A percentile compares a stretch with the other conserved stretches of the same genome.
These are phyloP conservation scores for Diglossa brunneiventris DNA, from an alignment of 2,113 vertebrate genomes.

Conservation along the genomic window DNA sequence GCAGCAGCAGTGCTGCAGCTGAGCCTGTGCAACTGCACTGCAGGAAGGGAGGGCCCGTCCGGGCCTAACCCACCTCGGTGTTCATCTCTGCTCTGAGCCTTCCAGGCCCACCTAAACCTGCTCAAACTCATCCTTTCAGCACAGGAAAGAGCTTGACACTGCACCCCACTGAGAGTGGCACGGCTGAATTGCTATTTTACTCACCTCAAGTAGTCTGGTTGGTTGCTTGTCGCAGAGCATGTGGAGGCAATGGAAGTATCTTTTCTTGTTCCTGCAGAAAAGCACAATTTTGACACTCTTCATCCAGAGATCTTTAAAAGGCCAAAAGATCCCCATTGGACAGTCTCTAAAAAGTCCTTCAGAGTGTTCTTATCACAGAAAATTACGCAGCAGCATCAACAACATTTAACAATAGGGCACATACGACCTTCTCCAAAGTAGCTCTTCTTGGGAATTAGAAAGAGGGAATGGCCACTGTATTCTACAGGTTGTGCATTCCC, in stretches of 20 bases:
- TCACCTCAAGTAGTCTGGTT: slow-evolving; percentile 85
- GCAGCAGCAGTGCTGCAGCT: no score
- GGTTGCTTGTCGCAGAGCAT: slow-evolving; percentile 74
- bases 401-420: slow-evolving; percentile 20
- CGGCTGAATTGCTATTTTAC: slow-evolving; percentile 44
- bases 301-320: background rate
- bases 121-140: background rate
- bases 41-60: no score
- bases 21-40: no score
- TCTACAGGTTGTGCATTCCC: background rate
- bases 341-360: background rate
- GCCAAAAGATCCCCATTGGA: background rate
- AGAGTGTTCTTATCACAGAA: slow-evolving; percentile 9
- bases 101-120: background rate
- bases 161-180: background rate
- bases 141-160: background rate
- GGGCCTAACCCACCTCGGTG: no score
- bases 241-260: slow-evolving; percentile 60
- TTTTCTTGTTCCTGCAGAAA: slow-evolving; percentile 74
- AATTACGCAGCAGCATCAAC: background rate
- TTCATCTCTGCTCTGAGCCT: no score
- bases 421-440: background rate
- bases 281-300: background rate
- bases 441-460: background rate
- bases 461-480: background rate